These are phyloP conservation scores for Brachionus paranguensis DNA, from an alignment of 1,140 invertebrate species.

Conservation along the genomic window DNA sequence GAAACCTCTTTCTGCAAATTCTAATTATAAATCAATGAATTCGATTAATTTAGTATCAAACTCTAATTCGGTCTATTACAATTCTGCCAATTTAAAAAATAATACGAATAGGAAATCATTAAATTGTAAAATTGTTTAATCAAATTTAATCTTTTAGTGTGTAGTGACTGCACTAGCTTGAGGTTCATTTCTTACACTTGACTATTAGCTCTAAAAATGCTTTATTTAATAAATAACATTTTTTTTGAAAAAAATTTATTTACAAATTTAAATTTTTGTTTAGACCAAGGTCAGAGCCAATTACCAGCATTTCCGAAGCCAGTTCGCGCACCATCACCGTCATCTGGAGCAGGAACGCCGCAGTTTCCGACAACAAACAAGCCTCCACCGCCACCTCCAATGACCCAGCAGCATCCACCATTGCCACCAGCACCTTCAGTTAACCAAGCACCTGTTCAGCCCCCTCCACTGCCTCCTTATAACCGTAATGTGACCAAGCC, in stretches of 20 bases:
- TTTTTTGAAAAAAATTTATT: neutral
- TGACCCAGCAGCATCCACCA: neutral
- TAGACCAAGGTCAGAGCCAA: neutral
- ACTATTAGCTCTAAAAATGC: neutral
- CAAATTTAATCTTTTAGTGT: neutral
- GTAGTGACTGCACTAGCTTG: neutral
- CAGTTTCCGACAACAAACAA: conserved; percentile 12
- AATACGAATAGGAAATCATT: conserved; percentile 11
- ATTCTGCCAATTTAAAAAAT: neutral
- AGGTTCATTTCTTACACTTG: neutral
- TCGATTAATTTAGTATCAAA: conserved; percentile 22
- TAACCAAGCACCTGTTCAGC: neutral
- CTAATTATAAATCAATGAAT: conserved; percentile 22
- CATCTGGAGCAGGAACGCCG: neutral
- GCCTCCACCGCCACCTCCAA: neutral
- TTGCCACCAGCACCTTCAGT: neutral
- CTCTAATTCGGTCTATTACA: conserved; percentile 2
- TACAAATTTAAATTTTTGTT: neutral
- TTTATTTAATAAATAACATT: neutral
- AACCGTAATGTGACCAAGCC: neutral
- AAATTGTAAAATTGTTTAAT: neutral
- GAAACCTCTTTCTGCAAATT: neutral
- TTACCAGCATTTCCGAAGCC: conserved; percentile 23
- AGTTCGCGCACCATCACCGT: neutral
- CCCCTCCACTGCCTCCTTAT: neutral